Base-by-base conservation (phyloP, 2,888 invertebrate genomes). In the Lucinisca nassula region DNA sequence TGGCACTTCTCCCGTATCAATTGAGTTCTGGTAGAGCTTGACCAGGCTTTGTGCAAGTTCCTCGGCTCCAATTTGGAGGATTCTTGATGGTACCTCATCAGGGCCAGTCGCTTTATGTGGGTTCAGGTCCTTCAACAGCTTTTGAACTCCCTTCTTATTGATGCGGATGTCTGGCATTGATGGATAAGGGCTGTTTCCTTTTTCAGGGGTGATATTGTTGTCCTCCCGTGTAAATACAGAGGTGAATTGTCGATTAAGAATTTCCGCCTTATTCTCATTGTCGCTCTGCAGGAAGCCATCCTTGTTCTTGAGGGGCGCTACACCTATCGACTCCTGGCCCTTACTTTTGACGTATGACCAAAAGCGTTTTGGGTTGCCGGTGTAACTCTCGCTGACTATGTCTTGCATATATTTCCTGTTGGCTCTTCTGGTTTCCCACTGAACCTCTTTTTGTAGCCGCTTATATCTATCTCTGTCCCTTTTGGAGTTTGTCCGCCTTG, bases 281-380 rank as follows among this genome's bases (percentile, higher is more conserved):
- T 85, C 77, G 37, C 81, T 80, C 27, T 85, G 61, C 24, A 85
- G 78, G 35, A 76, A 76, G 21, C 81, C 81, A 73, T 82, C 73
- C n/a, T 80, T 73, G 74, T 81, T 81, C 30, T 37, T 45, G 38
- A 85, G 78, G n/a, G 85, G 85, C 24, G 76, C 67, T 45, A 85
- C 77, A 17, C 78, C 81, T 27, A 67, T 76, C 27, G 73, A 51
- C 30, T 85, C 81, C 27, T 75, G 55, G n/a, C 55, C 55, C 40
- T 81, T 85, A 45, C 74, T 51, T 35, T 85, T 85, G n/a, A 85
- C 51, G 38, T 70, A 85, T 12, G 77, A 24, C 77, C 78, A 85
- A 51, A 85, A 80, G 24, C 37, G n/a, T 38, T 81, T 85, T 49
- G 76, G 67, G 35, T 67, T 67, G 67, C 17, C 35, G 32, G 35